Percentiles rank a stretch among this genome's conserved stretches.
phyloP scores from a whole-genome alignment of 2,888 invertebrate species.

The Lagria hirta region DNA sequence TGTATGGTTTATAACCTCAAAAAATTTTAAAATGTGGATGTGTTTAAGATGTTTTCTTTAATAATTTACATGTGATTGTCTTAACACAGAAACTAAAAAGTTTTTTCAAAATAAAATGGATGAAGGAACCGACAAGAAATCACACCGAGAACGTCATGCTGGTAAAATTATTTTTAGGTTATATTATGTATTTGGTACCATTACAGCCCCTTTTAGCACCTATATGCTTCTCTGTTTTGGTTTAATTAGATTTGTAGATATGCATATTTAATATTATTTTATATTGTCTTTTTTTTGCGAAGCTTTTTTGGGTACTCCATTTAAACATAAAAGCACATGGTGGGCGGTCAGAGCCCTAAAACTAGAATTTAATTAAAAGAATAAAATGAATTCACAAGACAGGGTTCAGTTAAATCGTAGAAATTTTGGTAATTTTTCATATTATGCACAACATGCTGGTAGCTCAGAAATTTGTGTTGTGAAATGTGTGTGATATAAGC shows the following conservation, averaged over 20 bases:
- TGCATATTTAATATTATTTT: background rate
- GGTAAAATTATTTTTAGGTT: conserved; percentile 3
- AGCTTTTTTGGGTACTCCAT: background rate
- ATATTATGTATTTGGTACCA: background rate
- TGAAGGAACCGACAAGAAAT: conserved; percentile 11
- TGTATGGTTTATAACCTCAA: conserved; percentile 10
- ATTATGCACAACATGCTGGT: too few species aligned
- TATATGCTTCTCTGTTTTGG: background rate
- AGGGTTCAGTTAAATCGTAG: too few species aligned
- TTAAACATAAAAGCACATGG: background rate
- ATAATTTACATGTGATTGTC: too few species aligned
- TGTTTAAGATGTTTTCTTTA: conserved; percentile 1
- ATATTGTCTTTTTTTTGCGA: background rate
- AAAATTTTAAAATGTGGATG: too few species aligned
- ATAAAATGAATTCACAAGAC: too few species aligned
- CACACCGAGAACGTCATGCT: conserved; percentile 18
- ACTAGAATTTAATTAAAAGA: too few species aligned
- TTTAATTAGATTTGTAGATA: background rate
- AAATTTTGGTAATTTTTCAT: too few species aligned
- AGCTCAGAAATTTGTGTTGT: too few species aligned
- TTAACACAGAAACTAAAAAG: too few species aligned
- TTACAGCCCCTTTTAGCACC: background rate
- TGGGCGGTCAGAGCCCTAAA: too few species aligned
- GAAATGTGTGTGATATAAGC: too few species aligned
- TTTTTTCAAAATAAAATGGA: background rate